A percentile compares a stretch with the other conserved stretches of the same genome.
These are phyloP conservation scores for Spicauda simplicius DNA, from an alignment of 2,888 invertebrate species.

Conservation along the genomic window DNA sequence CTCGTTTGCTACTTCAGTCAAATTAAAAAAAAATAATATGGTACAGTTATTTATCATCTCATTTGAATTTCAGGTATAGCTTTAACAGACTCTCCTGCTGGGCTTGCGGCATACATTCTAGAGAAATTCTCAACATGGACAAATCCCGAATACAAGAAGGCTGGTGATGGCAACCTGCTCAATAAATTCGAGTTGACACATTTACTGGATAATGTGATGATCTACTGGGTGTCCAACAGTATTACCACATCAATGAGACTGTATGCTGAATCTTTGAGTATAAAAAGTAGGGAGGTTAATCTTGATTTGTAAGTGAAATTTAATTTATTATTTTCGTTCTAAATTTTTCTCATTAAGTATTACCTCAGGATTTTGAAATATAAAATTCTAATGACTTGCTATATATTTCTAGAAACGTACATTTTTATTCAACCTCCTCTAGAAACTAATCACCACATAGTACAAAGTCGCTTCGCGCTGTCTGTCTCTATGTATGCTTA, in stretches of 20 bases:
- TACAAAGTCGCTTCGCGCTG: too few species aligned
- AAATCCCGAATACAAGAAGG: slow-evolving; percentile 77
- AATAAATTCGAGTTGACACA: slow-evolving; percentile 69
- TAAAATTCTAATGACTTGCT: too few species aligned
- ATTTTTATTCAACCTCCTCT: too few species aligned
- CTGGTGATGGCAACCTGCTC: slow-evolving; percentile 87
- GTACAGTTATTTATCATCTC: too few species aligned
- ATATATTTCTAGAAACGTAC: too few species aligned
- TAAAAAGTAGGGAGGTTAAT: slow-evolving; percentile 48
- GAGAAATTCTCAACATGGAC: slow-evolving; percentile 93
- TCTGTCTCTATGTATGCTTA: too few species aligned
- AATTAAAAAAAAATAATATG: too few species aligned
- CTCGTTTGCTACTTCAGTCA: too few species aligned
- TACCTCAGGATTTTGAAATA: too few species aligned
- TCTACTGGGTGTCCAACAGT: slow-evolving; percentile 80
- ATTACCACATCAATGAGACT: slow-evolving; percentile 78
- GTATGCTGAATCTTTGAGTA: slow-evolving; percentile 86
- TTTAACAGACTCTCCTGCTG: slow-evolving; percentile 91
- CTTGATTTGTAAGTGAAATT: slow-evolving; percentile 62
- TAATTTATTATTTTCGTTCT: background rate
- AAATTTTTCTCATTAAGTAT: too few species aligned
- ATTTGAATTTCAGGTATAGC: slow-evolving; percentile 84
- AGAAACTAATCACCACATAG: too few species aligned
- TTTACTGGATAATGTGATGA: slow-evolving; percentile 82
- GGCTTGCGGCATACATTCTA: slow-evolving; percentile 94